phyloP scores from a whole-genome alignment of 2,888 invertebrate species.

The Camptogramma bilineatum region DNA sequence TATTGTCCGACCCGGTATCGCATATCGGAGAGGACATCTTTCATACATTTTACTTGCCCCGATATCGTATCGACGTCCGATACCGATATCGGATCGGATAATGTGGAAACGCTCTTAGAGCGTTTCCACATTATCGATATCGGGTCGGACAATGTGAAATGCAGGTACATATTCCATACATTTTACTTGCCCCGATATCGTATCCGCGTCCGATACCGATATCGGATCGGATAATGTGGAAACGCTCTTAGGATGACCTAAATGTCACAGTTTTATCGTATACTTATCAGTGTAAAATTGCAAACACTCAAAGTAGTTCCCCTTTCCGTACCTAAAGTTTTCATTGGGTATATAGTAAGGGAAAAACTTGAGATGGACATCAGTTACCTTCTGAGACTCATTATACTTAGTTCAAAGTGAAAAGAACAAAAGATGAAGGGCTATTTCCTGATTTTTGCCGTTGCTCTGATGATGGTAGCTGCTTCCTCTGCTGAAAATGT shows the following conservation, averaged over 20 bases:
- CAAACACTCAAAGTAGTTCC: constrained; percentile 18
- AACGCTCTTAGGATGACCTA: background rate
- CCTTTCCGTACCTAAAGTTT: constrained; percentile 23
- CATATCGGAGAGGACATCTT: no score
- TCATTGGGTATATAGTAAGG: constrained; percentile 16
- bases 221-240: no score
- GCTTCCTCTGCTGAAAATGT: constrained; percentile 20
- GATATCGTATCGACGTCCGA: no score
- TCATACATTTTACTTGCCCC: no score
- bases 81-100: no score
- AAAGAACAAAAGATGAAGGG: constrained; percentile 33
- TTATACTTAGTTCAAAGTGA: background rate
- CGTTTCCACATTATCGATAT: no score
- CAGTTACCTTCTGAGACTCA: constrained; percentile 6
- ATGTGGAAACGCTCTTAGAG: no score
- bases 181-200: no score
- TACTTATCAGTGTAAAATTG: background rate
- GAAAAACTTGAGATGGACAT: background rate
- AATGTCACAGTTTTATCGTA: background rate
- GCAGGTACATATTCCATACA: no score
- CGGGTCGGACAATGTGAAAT: no score
- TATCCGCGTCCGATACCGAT: no score
- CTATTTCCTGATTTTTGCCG: constrained; percentile 32
- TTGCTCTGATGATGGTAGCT: constrained; percentile 30
- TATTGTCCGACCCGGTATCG: no score